Evolutionary conservation across 1,140 invertebrate genomes (phyloP), one percentile per base, ranked within the genome.

Genomic region (Papilio polyxenes): DNA sequence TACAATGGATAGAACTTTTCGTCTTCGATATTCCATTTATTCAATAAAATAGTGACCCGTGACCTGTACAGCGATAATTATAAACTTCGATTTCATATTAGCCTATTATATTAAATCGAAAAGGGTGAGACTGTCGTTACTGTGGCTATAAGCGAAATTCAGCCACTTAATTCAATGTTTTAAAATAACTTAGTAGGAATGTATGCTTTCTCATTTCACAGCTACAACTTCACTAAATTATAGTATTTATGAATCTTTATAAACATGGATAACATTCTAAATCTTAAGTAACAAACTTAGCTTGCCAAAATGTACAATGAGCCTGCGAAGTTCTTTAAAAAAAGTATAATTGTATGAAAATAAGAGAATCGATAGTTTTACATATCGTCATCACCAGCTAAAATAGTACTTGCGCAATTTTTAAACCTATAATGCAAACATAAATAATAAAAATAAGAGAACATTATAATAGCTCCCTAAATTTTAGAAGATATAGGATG

Each of bases 391-490:
- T 15, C 3, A 11, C 10, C 8, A 20, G 20, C 3, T 23, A 65
- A 31, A 65, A 65, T 13, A 65, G 23, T 65, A 65, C 23, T 72
- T 72, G 11, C 13, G n/a, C 23, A 65, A 65, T 65, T 72, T 72
- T 15, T 13, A 8, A 40, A 72, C 65, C 13, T 37, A 3, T 40
- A 31, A 13, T 20, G 10, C 62, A 72, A 72, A 72, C 23, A 72
- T 65, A 65, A 6, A 65, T 23, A 65, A 31, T 23, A 65, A 31
- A 37, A 72, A 40, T 15, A 40, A 6, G 31, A 72, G 31, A 15
- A 37, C 40, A 37, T 40, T 0, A 31, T 13, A 44, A 15, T 3
- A 37, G 11, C 65, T 15, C 6, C 5, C 62, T 40, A 72, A 17
- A 15, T 13, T 10, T 65, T 65, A 31, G 23, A n/a, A n/a, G n/a